Conservation (phyloP, 2,888 invertebrate genomes). For the Cyclophora punctaria region DNA sequence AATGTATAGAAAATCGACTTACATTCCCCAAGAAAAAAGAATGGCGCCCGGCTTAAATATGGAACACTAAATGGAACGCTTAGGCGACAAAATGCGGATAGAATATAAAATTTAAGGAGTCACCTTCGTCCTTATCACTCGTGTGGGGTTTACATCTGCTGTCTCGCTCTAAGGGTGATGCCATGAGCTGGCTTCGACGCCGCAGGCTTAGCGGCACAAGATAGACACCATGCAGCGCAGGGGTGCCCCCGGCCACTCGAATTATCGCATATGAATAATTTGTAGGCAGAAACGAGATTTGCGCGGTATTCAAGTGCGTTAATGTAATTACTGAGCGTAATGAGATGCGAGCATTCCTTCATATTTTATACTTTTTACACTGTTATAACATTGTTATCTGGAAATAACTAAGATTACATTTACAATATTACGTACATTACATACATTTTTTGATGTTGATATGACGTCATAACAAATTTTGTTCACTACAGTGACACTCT, state of each 20-base stretch:
- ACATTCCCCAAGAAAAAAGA: constrained; percentile 66
- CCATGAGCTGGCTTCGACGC: constrained; percentile 63
- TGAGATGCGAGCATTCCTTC: constrained; percentile 27
- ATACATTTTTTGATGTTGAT: too few species aligned
- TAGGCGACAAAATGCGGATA: constrained; percentile 75
- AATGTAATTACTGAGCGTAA: constrained; percentile 42
- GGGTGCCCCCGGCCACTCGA: constrained; percentile 48
- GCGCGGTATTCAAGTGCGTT: constrained; percentile 43
- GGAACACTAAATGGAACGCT: constrained; percentile 76
- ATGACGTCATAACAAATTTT: too few species aligned
- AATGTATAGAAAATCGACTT: constrained; percentile 56
- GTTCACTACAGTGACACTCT: too few species aligned
- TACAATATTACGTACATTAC: too few species aligned
- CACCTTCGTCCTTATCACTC: constrained; percentile 46
- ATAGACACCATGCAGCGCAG: constrained; percentile 62
- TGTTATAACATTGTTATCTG: too few species aligned
- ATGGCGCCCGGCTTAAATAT: constrained; percentile 70
- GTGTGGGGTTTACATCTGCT: constrained; percentile 26
- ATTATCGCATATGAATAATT: constrained; percentile 51
- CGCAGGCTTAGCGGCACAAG: constrained; percentile 73
- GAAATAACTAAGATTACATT: too few species aligned
- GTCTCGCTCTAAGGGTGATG: constrained; percentile 48
- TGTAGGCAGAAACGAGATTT: constrained; percentile 41
- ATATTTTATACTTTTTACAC: constrained; percentile 2
- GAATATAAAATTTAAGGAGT: constrained; percentile 73